These are phyloP conservation scores for Nasua narica DNA, from an alignment of 2,797 vertebrate genomes.

Conservation along the genomic window DNA sequence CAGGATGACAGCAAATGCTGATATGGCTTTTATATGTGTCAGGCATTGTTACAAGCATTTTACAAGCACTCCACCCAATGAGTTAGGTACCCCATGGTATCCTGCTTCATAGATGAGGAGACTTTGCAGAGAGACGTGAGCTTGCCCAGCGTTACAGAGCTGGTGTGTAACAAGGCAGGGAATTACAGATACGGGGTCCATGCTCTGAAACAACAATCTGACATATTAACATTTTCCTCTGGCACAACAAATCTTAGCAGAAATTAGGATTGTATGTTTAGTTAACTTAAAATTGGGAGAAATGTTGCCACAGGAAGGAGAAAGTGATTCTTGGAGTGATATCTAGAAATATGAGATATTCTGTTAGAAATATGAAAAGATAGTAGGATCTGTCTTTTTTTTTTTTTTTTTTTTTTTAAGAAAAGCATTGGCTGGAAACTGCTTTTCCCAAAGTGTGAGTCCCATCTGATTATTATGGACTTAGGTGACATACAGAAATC, in stretches of 20 bases:
- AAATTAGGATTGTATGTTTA: neutral
- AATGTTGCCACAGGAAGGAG: neutral
- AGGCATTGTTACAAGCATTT: neutral
- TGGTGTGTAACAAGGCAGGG: neutral
- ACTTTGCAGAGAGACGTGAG: neutral
- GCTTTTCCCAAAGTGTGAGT: neutral
- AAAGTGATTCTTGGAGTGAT: neutral
- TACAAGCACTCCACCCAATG: neutral
- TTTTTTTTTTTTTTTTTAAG: neutral
- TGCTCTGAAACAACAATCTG: neutral
- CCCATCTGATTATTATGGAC: neutral
- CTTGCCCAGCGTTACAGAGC: neutral
- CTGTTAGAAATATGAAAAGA: neutral
- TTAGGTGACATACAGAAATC: neutral
- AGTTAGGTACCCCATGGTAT: neutral
- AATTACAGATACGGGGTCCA: fast-evolving
- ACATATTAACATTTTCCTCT: fast-evolving
- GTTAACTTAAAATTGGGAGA: neutral
- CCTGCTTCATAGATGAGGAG: neutral
- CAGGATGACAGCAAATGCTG: neutral
- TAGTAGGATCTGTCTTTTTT: neutral
- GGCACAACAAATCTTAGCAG: neutral
- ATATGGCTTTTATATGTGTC: neutral
- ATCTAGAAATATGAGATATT: neutral
- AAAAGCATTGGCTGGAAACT: neutral